A percentile compares a stretch with the other conserved stretches of the same genome.
phyloP scores from a whole-genome alignment of 2,888 invertebrate species.

The Syrphus vitripennis region DNA sequence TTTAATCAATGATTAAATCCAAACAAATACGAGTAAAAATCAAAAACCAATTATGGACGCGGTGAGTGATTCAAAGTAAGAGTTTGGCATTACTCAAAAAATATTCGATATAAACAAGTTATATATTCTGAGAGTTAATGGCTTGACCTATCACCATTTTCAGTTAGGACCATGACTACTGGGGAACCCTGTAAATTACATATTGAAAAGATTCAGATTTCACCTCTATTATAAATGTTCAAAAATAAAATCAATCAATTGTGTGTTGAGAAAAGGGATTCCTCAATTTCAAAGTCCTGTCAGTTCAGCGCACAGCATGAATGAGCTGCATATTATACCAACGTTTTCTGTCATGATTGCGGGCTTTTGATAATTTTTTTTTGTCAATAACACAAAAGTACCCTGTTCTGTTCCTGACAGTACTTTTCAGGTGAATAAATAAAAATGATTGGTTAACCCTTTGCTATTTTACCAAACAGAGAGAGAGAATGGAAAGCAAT shows the following conservation, averaged over 20 bases:
- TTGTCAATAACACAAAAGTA: neutral
- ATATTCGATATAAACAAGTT: no score
- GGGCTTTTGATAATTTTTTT: neutral
- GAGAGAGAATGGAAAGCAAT: neutral
- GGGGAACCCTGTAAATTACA: no score
- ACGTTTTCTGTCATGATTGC: neutral
- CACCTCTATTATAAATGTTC: neutral
- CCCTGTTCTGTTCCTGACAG: neutral
- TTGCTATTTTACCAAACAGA: neutral
- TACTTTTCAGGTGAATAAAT: constrained; percentile 6
- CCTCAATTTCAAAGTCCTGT: neutral
- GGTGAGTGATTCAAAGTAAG: no score
- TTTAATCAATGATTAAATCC: no score
- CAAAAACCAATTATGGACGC: no score
- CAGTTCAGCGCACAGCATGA: neutral
- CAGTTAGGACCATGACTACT: no score
- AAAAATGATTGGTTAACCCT: constrained; percentile 1
- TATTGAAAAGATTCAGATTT: neutral
- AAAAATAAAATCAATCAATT: neutral
- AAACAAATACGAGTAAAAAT: no score
- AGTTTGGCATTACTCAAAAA: no score
- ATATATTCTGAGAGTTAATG: no score
- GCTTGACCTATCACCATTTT: no score
- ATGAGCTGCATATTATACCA: neutral
- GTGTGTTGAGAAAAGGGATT: neutral